phyloP scores from a whole-genome alignment of 2,888 invertebrate species.

The Ichneumoninae sp. region DNA sequence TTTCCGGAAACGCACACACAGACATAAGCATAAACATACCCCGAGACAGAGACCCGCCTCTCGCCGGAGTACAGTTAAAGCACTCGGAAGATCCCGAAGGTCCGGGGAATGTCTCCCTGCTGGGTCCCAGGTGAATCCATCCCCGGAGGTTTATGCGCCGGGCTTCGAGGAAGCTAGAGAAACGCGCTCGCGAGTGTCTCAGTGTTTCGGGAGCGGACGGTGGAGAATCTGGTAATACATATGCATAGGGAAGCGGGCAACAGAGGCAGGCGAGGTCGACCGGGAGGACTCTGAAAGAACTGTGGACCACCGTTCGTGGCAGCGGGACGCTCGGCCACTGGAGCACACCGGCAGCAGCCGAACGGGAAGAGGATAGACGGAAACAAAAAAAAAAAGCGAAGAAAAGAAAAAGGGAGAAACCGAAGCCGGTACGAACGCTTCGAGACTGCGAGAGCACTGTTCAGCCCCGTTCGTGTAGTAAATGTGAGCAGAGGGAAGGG shows the following conservation, averaged over 20 bases:
- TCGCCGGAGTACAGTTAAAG: background rate
- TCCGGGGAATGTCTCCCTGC: slow-evolving; percentile 34
- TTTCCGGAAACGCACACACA: background rate
- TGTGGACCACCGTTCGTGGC: background rate
- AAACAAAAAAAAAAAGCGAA: slow-evolving; percentile 4
- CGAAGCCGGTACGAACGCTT: slow-evolving; percentile 29
- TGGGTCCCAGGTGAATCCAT: slow-evolving; percentile 50
- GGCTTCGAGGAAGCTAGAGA: background rate
- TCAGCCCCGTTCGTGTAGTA: slow-evolving; percentile 31
- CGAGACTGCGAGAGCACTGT: slow-evolving; percentile 30
- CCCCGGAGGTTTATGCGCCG: slow-evolving; percentile 14
- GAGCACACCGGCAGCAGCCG: slow-evolving; percentile 11
- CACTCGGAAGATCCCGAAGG: slow-evolving; percentile 36
- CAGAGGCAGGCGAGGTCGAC: background rate
- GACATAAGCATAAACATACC: slow-evolving; percentile 3
- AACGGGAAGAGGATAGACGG: slow-evolving; percentile 17
- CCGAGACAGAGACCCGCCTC: too few relatives aligned
- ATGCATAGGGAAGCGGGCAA: slow-evolving; percentile 15
- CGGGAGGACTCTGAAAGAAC: slow-evolving; percentile 8
- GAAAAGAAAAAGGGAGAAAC: slow-evolving; percentile 24
- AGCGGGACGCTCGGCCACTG: slow-evolving; percentile 10
- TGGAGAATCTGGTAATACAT: slow-evolving; percentile 18
- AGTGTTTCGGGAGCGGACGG: background rate
- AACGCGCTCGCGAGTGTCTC: slow-evolving; percentile 1
- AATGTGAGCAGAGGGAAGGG: background rate